A percentile compares a stretch with the other conserved stretches of the same genome.
Conservation (phyloP, 1,140 invertebrate species). For the Ostrea denselamellosa region DNA sequence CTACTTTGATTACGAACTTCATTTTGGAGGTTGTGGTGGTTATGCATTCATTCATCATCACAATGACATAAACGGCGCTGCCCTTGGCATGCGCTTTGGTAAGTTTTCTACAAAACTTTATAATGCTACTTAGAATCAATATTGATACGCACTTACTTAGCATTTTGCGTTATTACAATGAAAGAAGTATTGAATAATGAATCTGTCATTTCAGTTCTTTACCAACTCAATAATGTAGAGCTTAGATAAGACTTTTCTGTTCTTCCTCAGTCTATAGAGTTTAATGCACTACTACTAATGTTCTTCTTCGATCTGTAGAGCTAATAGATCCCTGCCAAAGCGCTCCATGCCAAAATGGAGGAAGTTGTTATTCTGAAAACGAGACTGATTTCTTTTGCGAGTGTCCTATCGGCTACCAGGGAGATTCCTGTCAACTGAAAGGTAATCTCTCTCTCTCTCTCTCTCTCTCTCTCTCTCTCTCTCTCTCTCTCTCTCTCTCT, state of each 20-base stretch:
- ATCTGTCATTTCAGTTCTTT: too few relatives aligned
- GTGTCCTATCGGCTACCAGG: background rate
- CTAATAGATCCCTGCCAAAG: conserved; percentile 46
- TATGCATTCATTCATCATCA: conserved; percentile 50
- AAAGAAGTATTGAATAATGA: too few relatives aligned
- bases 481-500: too few relatives aligned
- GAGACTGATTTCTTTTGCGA: conserved; percentile 42
- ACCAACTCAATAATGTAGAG: too few relatives aligned
- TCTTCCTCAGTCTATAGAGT: background rate
- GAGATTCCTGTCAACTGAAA: conserved; percentile 8
- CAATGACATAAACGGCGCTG: conserved; percentile 45
- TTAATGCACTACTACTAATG: too few relatives aligned
- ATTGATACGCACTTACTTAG: background rate
- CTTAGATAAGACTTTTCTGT: too few relatives aligned
- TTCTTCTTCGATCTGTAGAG: background rate
- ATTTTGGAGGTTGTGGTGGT: conserved; percentile 56
- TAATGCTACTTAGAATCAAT: background rate
- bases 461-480: conserved; percentile 22
- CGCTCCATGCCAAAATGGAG: conserved; percentile 50
- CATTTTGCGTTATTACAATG: background rate
- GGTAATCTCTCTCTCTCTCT: background rate
- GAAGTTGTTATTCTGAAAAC: conserved; percentile 42
- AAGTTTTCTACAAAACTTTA: background rate
- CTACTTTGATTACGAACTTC: conserved; percentile 55
- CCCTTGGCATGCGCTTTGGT: conserved; percentile 53